These are phyloP conservation scores for Marmota flaviventris DNA, from an alignment of 2,113 vertebrate genomes.

Conservation along the genomic window DNA sequence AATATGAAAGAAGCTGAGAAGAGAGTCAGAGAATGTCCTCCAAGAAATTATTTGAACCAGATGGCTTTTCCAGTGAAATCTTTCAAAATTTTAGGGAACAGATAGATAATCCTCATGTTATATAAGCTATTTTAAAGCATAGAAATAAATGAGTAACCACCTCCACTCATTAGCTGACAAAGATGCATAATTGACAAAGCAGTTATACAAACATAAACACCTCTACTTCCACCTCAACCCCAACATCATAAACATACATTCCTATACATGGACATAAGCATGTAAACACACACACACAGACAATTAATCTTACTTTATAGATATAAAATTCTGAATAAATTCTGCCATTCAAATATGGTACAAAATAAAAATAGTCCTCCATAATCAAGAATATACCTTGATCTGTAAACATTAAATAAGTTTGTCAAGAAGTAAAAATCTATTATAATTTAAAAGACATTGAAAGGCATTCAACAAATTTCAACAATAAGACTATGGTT, in stretches of 20 bases:
- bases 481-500: neutral
- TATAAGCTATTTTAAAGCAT: conserved; percentile 61
- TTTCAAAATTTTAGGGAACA: conserved; percentile 66
- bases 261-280: neutral
- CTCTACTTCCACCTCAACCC: neutral
- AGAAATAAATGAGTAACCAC: conserved; percentile 49
- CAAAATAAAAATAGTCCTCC: conserved; percentile 35
- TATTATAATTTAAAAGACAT: neutral
- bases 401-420: conserved; percentile 47
- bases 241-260: neutral
- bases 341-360: conserved; percentile 8
- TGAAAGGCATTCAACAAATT: conserved; percentile 40
- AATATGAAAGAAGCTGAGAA: neutral
- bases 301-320: neutral
- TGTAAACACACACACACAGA: neutral
- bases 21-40: conserved; percentile 30
- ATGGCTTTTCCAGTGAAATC: conserved; percentile 63
- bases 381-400: conserved; percentile 32
- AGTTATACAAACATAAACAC: neutral
- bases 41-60: conserved; percentile 68
- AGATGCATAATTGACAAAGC: conserved; percentile 30
- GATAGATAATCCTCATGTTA: conserved; percentile 71
- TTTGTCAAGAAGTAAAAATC: conserved; percentile 46
- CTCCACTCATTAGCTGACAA: neutral
- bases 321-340: conserved; percentile 39